Evolutionary conservation across 2,888 invertebrate species (phyloP), one percentile per base, ranked within the genome.

Genomic region (Nematopogon swammerdamellus): DNA sequence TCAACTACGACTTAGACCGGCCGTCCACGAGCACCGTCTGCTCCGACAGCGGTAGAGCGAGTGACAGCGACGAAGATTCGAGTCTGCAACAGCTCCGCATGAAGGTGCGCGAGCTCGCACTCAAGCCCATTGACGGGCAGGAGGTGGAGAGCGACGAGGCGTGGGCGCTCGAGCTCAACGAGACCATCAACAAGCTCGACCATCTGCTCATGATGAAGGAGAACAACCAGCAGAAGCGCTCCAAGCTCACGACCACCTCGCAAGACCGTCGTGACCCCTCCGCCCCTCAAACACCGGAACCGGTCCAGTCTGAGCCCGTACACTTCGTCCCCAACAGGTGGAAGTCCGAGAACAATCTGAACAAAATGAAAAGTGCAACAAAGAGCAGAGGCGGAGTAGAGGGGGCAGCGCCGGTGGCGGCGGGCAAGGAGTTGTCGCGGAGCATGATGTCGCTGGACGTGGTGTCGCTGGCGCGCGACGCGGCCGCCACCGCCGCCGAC

Each of bases 131-230:
- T 16, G 89, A 90, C 60, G 87, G 87, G 18, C 84, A 85, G 49
- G 88, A 88, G 56, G 85, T 85, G 0, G 83, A 83, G 53, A 87
- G 85, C 2, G 86, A 86, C 52, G 84, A 84, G 49, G 81, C 85
- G 1, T 91, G 91, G 91, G 90, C 90, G 52, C 74, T 85, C 29
- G 91, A 91, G 61, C 65, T 91, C 6, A 89, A 88, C 63, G 86
- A 85, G 47, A 89, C 89, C 0, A 86, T 90, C n/a, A 85, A 90
- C 59, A 89, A 89, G 59, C 68, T 91, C 4, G 90, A 90, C 64
- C 87, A 87, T 57, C 69, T 88, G 44, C 71, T 88, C 62, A 80
- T 88, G 80, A 81, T 87, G 70, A 83, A 85, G 57, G 87, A 87
- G 55, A 82, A 70, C 50, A 83, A 82, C 46, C 80, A 82, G 52